Conservation (phyloP, 2,113 vertebrate genomes). For the Tylochromis polylepis region DNA sequence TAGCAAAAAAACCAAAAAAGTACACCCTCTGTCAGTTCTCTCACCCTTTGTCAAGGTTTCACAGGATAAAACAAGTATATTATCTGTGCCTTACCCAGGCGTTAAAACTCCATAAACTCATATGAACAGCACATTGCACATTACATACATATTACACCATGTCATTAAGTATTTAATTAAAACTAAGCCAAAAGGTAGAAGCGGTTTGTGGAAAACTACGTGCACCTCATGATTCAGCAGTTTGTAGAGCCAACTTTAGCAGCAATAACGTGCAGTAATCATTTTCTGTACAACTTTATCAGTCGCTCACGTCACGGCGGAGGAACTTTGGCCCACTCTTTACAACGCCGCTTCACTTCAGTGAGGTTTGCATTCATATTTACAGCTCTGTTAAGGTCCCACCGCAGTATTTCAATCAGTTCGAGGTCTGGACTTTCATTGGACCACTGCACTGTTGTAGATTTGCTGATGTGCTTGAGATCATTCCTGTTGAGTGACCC, state of each 20-base stretch:
- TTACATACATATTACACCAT: too few relatives aligned
- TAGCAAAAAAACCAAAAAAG: not conserved
- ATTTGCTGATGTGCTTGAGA: not conserved
- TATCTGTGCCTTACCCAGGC: rapidly evolving
- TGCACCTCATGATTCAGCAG: not conserved
- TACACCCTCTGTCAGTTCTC: rapidly evolving
- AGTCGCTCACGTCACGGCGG: not conserved
- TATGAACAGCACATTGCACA: not conserved
- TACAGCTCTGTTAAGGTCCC: not conserved
- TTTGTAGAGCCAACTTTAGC: not conserved
- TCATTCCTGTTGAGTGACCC: not conserved
- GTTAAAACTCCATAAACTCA: not conserved
- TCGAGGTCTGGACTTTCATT: not conserved
- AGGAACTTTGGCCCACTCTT: not conserved
- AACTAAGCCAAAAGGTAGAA: not conserved
- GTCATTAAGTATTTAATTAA: not conserved
- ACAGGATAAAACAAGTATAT: not conserved
- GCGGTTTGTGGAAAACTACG: not conserved
- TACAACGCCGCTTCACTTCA: not conserved
- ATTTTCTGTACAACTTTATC: not conserved
- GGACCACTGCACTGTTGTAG: not conserved
- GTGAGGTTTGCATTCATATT: not conserved
- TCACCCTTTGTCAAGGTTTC: not conserved
- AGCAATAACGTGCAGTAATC: not conserved
- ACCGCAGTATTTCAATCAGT: not conserved